phyloP scores from a whole-genome alignment of 1,140 invertebrate genomes.

The Metopolophium dirhodum region DNA sequence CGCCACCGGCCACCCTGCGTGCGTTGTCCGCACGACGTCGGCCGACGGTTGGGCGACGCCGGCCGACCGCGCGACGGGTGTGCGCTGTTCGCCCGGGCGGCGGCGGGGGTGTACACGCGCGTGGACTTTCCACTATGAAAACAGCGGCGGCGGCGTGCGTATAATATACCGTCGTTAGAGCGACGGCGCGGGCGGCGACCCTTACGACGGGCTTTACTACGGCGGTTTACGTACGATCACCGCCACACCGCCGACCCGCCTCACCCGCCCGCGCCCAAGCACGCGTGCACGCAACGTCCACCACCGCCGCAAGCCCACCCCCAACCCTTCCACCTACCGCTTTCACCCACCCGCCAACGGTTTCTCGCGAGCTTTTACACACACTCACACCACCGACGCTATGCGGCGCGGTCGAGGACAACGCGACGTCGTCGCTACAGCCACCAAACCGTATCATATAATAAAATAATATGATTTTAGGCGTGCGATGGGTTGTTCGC shows the following conservation, averaged over 20 bases:
- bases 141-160: slow-evolving; percentile 15
- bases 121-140: slow-evolving; percentile 20
- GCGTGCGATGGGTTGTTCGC: not conserved
- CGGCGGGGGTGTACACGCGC: not conserved
- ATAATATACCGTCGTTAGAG: not conserved
- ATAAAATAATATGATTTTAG: not conserved
- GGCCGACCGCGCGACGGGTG: not conserved
- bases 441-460: not conserved
- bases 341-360: not conserved
- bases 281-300: slow-evolving; percentile 24
- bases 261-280: not conserved
- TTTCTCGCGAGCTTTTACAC: not conserved
- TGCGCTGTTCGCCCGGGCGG: not conserved
- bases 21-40: not conserved
- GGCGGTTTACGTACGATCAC: slow-evolving; percentile 8
- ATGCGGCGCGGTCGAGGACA: not conserved
- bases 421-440: not conserved
- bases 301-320: not conserved
- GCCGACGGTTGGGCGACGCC: not conserved
- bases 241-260: not conserved
- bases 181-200: not conserved
- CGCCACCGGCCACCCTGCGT: not conserved
- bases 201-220: slow-evolving; percentile 1
- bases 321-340: not conserved
- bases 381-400: not conserved